Evolutionary conservation across 2,888 invertebrate genomes (phyloP), one percentile per base, ranked within the genome.

Genomic region (Lycophotia porphyrea): DNA sequence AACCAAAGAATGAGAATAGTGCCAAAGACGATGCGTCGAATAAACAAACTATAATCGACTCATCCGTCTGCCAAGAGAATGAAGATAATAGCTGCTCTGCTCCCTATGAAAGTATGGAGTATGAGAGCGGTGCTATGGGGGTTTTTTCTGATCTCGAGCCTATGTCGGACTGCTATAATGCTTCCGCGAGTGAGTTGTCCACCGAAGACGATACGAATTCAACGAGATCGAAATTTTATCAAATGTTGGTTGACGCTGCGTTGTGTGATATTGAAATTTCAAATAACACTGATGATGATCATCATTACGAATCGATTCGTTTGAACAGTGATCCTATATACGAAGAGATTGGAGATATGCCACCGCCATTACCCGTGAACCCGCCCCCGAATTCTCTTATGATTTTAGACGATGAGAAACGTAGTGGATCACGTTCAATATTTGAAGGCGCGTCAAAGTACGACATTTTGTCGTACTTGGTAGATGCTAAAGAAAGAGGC

Each of bases 381-480:
- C 98, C 98, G 31, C 98, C 98, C 1, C 98, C 98, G 0, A 96
- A 97, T 81, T 97, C 97, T n/a, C 95, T 97, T 36, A 97, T 97
- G 85, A 97, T 97, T 67, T 93, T 97, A 82, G 97, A 98, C 76
- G 97, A 98, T 84, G 98, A 98, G 72, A 97, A 98, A 91, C 98
- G 98, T 90, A 95, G 93, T 89, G 97, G 97, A 82, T 97, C 97
- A 67, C 97, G 97, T 84, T 98, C 98, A 67, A 98, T 98, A 91
- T 98, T 98, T 95, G 97, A 98, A 95, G 98, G 98, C 70, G 98
- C 98, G 77, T 98, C 98, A 24, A 98, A 98, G 92, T 98, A 98
- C 90, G 99, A 99, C 90, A 98, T 99, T 88, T 96, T 99, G 70
- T 98, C 98, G 79, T 99, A 99, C 91, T 96, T 99, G 83, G 98